Conservation (phyloP, 2,888 invertebrate genomes). For the Mongoloraphidia duomilia region DNA sequence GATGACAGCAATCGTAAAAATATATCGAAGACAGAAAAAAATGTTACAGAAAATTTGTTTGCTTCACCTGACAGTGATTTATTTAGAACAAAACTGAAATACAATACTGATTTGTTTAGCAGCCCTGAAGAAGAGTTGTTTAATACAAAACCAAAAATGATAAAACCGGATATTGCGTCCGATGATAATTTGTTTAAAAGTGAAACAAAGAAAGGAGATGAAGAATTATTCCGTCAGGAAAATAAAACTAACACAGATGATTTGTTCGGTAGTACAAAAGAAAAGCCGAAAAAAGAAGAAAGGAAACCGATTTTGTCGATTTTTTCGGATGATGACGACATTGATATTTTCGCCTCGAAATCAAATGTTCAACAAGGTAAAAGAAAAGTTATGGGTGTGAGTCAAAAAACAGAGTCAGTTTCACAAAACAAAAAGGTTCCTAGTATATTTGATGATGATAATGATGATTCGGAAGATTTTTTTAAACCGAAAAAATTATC, state of each 20-base stretch:
- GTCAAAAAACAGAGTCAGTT: background rate
- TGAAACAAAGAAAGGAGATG: conserved; percentile 7
- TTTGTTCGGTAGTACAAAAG: conserved; percentile 16
- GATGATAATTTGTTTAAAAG: background rate
- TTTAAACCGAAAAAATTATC: conserved; percentile 15
- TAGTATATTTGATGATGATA: conserved; percentile 9
- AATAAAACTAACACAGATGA: background rate
- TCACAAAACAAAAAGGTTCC: conserved; percentile 12
- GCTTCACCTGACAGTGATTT: background rate
- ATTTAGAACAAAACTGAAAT: no score
- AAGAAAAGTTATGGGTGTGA: background rate
- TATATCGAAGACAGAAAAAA: conserved; percentile 4
- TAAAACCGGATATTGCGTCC: conserved; percentile 8
- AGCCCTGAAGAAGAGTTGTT: background rate
- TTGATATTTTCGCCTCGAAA: no score
- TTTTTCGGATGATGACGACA: no score
- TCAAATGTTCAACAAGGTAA: background rate
- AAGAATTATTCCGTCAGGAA: conserved; percentile 1
- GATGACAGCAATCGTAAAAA: conserved; percentile 8
- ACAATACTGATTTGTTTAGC: background rate
- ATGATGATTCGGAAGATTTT: conserved; percentile 10
- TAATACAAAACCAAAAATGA: background rate
- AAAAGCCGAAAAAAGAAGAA: conserved; percentile 13
- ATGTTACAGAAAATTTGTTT: background rate
- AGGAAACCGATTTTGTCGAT: background rate